Evolutionary conservation across 2,888 invertebrate species (phyloP).

Genomic region (Agriopis leucophaearia): DNA sequence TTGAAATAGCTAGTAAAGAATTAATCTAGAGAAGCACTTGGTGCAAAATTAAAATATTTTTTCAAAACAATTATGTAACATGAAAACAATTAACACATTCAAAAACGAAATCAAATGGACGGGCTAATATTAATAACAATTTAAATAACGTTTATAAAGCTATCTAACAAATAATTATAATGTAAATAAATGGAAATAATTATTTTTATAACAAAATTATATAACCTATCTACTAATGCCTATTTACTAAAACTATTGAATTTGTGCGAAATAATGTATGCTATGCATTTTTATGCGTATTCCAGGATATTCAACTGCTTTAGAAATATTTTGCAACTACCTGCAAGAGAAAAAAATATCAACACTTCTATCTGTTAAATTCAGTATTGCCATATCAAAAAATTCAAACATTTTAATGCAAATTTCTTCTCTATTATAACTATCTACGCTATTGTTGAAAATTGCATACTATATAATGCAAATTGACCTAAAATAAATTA

Average conservation of each 20-base stretch:
- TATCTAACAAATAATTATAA: constrained; percentile 23
- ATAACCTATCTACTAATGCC: constrained; percentile 9
- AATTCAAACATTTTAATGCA: constrained; percentile 39
- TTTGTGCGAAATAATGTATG: constrained; percentile 46
- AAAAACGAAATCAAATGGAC: constrained; percentile 33
- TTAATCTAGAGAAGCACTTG: constrained; percentile 39
- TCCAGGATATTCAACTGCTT: constrained; percentile 23
- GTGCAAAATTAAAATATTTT: constrained; percentile 23
- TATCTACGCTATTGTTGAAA: constrained; percentile 34
- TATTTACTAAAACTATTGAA: constrained; percentile 32
- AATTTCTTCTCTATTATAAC: constrained; percentile 23
- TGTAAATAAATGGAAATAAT: background rate
- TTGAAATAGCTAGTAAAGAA: constrained; percentile 22
- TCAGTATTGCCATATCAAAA: constrained; percentile 35
- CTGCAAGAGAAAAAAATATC: constrained; percentile 23
- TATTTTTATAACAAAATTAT: constrained; percentile 2
- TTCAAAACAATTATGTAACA: constrained; percentile 3
- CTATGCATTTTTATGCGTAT: constrained; percentile 33
- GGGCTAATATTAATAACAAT: constrained; percentile 37
- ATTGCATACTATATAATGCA: constrained; percentile 26
- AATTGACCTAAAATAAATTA: constrained; percentile 39
- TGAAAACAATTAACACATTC: constrained; percentile 6
- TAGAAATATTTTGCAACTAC: constrained; percentile 12
- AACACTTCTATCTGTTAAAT: constrained; percentile 33
- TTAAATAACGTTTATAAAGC: constrained; percentile 8